phyloP scores from a whole-genome alignment of 1,140 invertebrate genomes.

The Potamilus streckersoni region DNA sequence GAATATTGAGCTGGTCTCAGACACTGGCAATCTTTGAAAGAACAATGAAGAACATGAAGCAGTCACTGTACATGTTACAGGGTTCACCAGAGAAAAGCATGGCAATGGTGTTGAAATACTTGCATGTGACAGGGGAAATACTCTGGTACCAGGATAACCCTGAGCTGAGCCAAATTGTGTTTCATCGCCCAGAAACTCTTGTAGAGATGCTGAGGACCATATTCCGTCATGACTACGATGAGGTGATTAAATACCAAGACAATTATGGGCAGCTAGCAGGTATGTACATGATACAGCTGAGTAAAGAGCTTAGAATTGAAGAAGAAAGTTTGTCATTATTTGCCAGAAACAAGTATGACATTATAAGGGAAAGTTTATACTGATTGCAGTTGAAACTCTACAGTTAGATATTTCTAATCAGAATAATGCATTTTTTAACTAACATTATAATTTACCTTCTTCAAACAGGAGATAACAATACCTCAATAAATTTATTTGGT shows the following conservation, averaged over 20 bases:
- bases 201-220: slow-evolving; percentile 62
- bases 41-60: slow-evolving; percentile 43
- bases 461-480: too few relatives aligned
- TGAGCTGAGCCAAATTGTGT: slow-evolving; percentile 49
- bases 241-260: slow-evolving; percentile 48
- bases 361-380: too few relatives aligned
- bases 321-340: too few relatives aligned
- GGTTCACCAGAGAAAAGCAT: slow-evolving; percentile 55
- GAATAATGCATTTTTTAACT: too few relatives aligned
- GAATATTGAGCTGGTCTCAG: slow-evolving; percentile 44
- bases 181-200: slow-evolving; percentile 59
- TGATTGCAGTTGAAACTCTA: too few relatives aligned
- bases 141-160: slow-evolving; percentile 61
- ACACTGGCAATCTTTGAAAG: slow-evolving; percentile 48
- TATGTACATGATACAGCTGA: not conserved
- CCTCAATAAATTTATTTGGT: too few relatives aligned
- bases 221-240: slow-evolving; percentile 60
- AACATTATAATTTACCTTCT: too few relatives aligned
- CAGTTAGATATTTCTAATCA: too few relatives aligned
- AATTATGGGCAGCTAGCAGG: slow-evolving; percentile 33
- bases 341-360: too few relatives aligned
- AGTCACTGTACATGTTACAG: slow-evolving; percentile 50
- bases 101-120: slow-evolving; percentile 53
- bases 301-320: too few relatives aligned
- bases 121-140: slow-evolving; percentile 60